phyloP scores from a whole-genome alignment of 1,140 invertebrate genomes.

The Trachelipus rathkii region DNA sequence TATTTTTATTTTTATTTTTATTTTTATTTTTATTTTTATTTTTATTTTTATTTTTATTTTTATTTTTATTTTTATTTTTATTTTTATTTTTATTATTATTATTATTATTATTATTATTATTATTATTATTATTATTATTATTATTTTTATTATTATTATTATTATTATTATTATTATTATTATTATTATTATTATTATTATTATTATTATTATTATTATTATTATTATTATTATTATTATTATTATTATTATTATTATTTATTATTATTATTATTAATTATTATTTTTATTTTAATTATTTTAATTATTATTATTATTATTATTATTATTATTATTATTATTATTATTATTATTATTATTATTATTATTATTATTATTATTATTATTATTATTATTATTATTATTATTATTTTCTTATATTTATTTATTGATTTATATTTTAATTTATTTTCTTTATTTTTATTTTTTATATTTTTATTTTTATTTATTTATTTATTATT shows the following conservation, averaged over 20 bases:
- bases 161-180: neutral
- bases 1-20: too few species aligned
- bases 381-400: neutral
- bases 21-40: too few species aligned
- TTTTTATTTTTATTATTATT: too few species aligned
- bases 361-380: constrained; percentile 1
- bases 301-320: constrained; percentile 8
- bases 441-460: neutral
- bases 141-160: too few species aligned
- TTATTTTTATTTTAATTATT: neutral
- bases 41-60: too few species aligned
- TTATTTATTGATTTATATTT: too few species aligned
- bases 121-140: too few species aligned
- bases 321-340: neutral
- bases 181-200: neutral
- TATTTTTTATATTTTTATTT: neutral
- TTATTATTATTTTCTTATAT: too few species aligned
- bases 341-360: neutral
- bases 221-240: constrained; percentile 9
- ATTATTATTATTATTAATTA: neutral
- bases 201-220: neutral
- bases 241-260: neutral
- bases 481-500: neutral
- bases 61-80: too few species aligned
- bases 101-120: too few species aligned